These are phyloP conservation scores for Petrophora chlorosata DNA, from an alignment of 2,888 invertebrate genomes.

Conservation along the genomic window DNA sequence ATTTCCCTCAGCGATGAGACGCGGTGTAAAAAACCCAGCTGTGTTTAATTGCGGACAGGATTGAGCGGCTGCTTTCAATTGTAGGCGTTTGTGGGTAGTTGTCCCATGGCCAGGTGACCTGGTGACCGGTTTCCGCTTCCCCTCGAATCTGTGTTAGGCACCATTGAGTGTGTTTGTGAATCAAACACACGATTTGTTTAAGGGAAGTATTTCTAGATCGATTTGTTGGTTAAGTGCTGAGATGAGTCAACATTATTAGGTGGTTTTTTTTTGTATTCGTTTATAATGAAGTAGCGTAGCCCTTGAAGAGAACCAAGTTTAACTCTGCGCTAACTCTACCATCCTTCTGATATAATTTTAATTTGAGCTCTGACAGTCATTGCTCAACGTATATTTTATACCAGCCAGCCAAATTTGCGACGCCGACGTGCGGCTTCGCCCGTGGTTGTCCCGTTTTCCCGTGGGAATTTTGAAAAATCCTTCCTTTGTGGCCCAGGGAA, in stretches of 20 bases:
- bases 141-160: conserved; percentile 24
- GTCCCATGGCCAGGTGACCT: conserved; percentile 25
- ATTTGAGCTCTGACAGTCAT: no score
- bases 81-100: conserved; percentile 13
- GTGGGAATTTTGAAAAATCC: no score
- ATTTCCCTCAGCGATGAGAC: conserved; percentile 47
- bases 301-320: no score
- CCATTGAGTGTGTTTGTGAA: conserved; percentile 29
- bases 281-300: no score
- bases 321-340: no score
- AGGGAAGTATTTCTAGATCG: conserved; percentile 10
- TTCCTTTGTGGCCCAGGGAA: no score
- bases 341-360: no score
- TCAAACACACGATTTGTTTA: conserved; percentile 27
- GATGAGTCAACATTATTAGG: background rate
- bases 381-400: no score
- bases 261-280: no score
- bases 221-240: conserved; percentile 9
- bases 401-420: no score
- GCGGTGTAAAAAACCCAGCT: conserved; percentile 20
- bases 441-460: no score
- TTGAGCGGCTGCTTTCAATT: conserved; percentile 26
- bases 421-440: no score
- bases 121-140: conserved; percentile 31
- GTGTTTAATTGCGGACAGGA: conserved; percentile 32